These are phyloP conservation scores for Hypothenemus hampei DNA, from an alignment of 1,140 invertebrate genomes.

Conservation along the genomic window DNA sequence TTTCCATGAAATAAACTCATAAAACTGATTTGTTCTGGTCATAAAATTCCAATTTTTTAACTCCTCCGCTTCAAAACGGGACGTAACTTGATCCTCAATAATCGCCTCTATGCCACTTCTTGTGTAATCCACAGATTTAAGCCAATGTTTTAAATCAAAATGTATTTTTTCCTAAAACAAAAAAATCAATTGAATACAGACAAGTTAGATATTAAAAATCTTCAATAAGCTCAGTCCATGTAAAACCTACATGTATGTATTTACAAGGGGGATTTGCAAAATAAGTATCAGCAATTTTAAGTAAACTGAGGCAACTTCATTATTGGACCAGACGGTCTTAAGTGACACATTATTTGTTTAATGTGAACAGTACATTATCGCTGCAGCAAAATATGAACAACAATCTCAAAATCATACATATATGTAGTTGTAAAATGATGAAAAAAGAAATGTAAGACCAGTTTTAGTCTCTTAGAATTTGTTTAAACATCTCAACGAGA, in stretches of 20 bases:
- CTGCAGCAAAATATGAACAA: too few species aligned
- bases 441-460: too few species aligned
- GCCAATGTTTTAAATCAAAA: slow-evolving; percentile 66
- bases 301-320: too few species aligned
- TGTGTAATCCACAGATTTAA: slow-evolving; percentile 76
- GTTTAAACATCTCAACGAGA: too few species aligned
- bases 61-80: slow-evolving; percentile 89
- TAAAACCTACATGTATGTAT: too few species aligned
- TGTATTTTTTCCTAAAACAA: slow-evolving; percentile 50
- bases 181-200: too few species aligned
- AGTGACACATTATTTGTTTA: too few species aligned
- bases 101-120: slow-evolving; percentile 88
- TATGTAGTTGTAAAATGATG: too few species aligned
- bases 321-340: too few species aligned
- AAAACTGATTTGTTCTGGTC: slow-evolving; percentile 84
- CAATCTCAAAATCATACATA: too few species aligned
- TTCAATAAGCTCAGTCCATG: not conserved
- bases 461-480: too few species aligned
- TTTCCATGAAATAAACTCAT: slow-evolving; percentile 87
- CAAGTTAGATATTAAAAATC: not conserved
- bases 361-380: too few species aligned
- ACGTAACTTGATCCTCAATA: slow-evolving; percentile 93
- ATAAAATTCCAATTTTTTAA: slow-evolving; percentile 92
- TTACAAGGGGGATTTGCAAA: not conserved
- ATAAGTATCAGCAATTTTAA: not conserved